These are phyloP conservation scores for Scaptodrosophila lebanonensis DNA, from an alignment of 1,140 invertebrate genomes.

Conservation along the genomic window DNA sequence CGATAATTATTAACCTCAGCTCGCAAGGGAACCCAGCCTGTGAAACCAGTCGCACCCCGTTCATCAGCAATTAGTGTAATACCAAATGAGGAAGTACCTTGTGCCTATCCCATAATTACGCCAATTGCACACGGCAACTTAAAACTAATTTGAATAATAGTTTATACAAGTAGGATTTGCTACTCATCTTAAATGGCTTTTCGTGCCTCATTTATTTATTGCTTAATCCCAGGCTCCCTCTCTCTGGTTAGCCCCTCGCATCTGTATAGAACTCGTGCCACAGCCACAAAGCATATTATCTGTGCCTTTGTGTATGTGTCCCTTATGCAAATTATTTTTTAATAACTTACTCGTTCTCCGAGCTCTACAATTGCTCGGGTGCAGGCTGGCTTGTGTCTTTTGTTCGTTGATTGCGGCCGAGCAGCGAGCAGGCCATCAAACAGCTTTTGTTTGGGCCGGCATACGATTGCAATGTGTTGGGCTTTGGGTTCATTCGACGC, in stretches of 20 bases:
- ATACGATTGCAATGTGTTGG: slow-evolving; percentile 23
- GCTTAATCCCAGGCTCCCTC: slow-evolving; percentile 74
- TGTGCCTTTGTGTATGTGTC: slow-evolving; percentile 5
- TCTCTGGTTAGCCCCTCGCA: no score
- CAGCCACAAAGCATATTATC: not conserved
- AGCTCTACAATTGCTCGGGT: no score
- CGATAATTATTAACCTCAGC: no score
- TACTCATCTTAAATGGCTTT: not conserved
- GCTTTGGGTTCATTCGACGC: slow-evolving; percentile 46
- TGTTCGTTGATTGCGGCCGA: slow-evolving; percentile 50
- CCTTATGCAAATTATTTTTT: slow-evolving; percentile 73
- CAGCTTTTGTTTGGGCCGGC: slow-evolving; percentile 37
- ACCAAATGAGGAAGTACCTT: slow-evolving; percentile 57
- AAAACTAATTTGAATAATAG: slow-evolving; percentile 76
- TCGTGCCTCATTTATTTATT: slow-evolving; percentile 54
- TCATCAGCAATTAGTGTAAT: slow-evolving; percentile 60
- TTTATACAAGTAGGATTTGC: slow-evolving; percentile 60
- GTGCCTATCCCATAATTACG: slow-evolving; percentile 57
- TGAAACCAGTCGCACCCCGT: slow-evolving; percentile 38
- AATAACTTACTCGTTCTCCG: no score
- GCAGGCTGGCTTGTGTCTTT: slow-evolving; percentile 9
- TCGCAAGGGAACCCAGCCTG: no score
- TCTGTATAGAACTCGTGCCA: slow-evolving; percentile 26
- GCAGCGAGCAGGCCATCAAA: not conserved
- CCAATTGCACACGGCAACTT: slow-evolving; percentile 60